Base-by-base conservation (phyloP, 2,113 vertebrate genomes). In the Gnathonemus echidnorhynchus region DNA sequence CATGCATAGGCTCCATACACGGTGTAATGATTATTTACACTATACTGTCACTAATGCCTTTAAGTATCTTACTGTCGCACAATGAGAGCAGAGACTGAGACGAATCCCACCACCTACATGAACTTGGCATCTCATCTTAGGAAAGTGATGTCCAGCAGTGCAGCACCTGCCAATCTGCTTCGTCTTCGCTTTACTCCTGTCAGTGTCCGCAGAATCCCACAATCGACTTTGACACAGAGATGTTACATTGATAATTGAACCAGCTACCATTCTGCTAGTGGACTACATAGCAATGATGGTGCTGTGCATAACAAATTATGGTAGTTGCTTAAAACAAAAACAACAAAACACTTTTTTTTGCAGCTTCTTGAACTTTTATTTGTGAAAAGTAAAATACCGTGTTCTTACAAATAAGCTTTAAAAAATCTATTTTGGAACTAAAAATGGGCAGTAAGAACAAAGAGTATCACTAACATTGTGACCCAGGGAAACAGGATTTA, bases 381-480 rank as follows among this genome's bases (percentile, higher is more conserved):
- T 93, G 89, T 92, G 92, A 91, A 92, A 94, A 92, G 90, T 92
- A 92, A 91, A 94, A 92, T 91, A 92, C 90, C 88, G 92, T 88
- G 58, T 91, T 85, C 88, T 93, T 92, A 93, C 92, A 93, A 94
- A 94, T 92, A 93, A 90, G 89, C 88, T 66, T 92, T 89, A 91
- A 93, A 91, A 92, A 91, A 90, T 52, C 48, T 52, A 46, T 49
- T 56, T 89, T 39, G 62, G 92, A 89, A 92, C 91, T 89, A 70
- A 90, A 93, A 70, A 89, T 77, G 85, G 53, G 45, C 42, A 35
- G 87, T 87, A 62, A 89, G 90, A 89, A 85, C 89, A 89, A 77
- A 87, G 86, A 52, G 74, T 70, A 85, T 77, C n/a, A 46, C 58
- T 88, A 88, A 88, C 39, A 66, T 39, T 52, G 77, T 90, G 31